A percentile compares a stretch with the other conserved stretches of the same genome.
phyloP scores from a whole-genome alignment of 2,797 vertebrate species.

The Hemibagrus guttatus region DNA sequence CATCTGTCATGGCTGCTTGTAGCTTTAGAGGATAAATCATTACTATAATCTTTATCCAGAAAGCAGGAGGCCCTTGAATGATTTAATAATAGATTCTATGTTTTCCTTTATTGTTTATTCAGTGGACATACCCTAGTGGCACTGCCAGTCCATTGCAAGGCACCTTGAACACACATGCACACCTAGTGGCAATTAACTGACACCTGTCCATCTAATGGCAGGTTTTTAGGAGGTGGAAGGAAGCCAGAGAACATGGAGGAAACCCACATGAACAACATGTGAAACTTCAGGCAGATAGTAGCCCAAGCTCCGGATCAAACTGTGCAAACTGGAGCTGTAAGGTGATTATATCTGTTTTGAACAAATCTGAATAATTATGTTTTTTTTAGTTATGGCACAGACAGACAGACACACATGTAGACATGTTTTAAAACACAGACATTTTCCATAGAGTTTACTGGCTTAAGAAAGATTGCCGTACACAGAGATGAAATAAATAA shows the following conservation, averaged over 20 bases:
- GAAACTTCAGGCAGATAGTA: not conserved
- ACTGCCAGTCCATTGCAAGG: not conserved
- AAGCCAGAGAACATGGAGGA: not conserved
- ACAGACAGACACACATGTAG: constrained; percentile 14
- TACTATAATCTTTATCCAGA: constrained; percentile 9
- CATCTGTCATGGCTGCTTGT: constrained; percentile 4
- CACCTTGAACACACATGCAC: not conserved
- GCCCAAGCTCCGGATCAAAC: not conserved
- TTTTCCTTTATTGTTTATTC: not conserved
- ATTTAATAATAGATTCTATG: not conserved
- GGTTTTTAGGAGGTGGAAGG: not conserved
- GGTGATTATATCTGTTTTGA: not conserved
- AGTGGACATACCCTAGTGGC: not conserved
- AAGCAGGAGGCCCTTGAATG: not conserved
- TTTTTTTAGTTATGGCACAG: not conserved
- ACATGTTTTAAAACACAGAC: constrained; percentile 55
- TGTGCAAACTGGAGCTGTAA: not conserved
- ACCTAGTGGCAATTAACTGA: not conserved
- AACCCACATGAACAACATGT: not conserved
- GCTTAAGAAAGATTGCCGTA: constrained; percentile 80
- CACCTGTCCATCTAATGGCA: not conserved
- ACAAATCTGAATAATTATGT: not conserved
- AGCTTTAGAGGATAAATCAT: constrained; percentile 11
- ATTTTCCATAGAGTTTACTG: constrained; percentile 80
- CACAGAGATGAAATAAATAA: constrained; percentile 86